Evolutionary conservation across 1,140 invertebrate genomes (phyloP).

Genomic region (Drosophila orosa): DNA sequence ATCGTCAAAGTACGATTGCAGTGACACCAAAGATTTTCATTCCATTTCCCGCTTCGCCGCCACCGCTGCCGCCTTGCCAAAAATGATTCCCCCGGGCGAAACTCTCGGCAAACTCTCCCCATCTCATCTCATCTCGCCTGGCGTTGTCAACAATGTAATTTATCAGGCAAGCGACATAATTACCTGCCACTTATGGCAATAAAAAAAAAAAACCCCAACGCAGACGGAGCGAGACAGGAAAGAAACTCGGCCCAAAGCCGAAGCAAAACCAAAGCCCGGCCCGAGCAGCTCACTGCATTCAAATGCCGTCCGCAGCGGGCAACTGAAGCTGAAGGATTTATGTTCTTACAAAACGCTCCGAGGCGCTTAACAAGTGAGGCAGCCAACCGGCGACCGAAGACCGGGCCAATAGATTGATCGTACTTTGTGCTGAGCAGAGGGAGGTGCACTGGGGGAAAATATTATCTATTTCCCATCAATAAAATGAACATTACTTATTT

Average conservation of each 20-base stretch:
- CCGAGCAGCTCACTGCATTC: slow-evolving; percentile 53
- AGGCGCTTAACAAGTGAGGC: slow-evolving; percentile 80
- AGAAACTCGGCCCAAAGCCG: slow-evolving; percentile 17
- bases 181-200: slow-evolving; percentile 84
- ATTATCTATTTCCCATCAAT: neutral
- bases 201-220: slow-evolving; percentile 57
- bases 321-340: slow-evolving; percentile 80
- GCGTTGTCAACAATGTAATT: slow-evolving; percentile 82
- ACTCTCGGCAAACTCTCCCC: slow-evolving; percentile 30
- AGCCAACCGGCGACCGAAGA: slow-evolving; percentile 23
- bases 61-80: slow-evolving; percentile 30
- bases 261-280: slow-evolving; percentile 10
- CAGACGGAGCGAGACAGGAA: slow-evolving; percentile 31
- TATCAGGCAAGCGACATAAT: slow-evolving; percentile 84
- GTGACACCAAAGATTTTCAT: slow-evolving; percentile 42
- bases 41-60: slow-evolving; percentile 24
- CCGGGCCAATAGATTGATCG: slow-evolving; percentile 71
- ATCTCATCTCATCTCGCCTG: slow-evolving; percentile 45
- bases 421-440: slow-evolving; percentile 34
- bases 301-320: slow-evolving; percentile 57
- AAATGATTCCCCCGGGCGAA: slow-evolving; percentile 52
- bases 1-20: slow-evolving; percentile 30
- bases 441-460: slow-evolving; percentile 24
- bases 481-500: no score
- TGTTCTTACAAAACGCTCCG: slow-evolving; percentile 79